phyloP scores from a whole-genome alignment of 2,888 invertebrate species.

The Drosophila peninsularis region DNA sequence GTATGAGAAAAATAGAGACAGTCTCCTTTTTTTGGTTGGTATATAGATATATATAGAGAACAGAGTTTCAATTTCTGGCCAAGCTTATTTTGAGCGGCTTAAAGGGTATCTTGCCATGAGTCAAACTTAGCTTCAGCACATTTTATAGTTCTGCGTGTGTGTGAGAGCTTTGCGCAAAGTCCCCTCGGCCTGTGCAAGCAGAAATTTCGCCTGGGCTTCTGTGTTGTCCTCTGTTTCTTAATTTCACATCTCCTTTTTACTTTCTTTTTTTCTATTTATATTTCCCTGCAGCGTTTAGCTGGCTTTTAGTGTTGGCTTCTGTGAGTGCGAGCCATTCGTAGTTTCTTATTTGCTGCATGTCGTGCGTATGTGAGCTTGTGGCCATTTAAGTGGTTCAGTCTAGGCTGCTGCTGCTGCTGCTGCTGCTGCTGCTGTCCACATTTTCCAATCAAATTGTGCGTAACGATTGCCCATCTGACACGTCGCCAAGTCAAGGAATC shows the following conservation, averaged over 20 bases:
- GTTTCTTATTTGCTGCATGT: constrained; percentile 37
- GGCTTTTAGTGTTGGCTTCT: constrained; percentile 32
- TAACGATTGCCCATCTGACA: constrained; percentile 43
- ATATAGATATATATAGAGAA: no score
- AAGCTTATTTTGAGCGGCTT: no score
- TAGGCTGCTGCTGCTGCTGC: constrained; percentile 1
- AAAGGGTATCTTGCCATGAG: background rate
- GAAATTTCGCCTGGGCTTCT: constrained; percentile 18
- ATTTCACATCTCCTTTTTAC: constrained; percentile 47
- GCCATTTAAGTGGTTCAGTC: constrained; percentile 41
- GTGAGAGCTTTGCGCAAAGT: constrained; percentile 34
- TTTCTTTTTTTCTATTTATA: constrained; percentile 7
- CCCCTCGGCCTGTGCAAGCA: constrained; percentile 25
- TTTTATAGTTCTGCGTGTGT: background rate
- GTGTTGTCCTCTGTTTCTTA: constrained; percentile 41
- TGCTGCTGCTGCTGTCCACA: constrained; percentile 1
- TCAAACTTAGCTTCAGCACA: background rate
- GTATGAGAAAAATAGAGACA: no score
- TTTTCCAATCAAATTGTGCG: constrained; percentile 60
- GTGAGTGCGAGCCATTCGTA: constrained; percentile 17
- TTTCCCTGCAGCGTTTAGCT: constrained; percentile 25
- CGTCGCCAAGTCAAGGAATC: constrained; percentile 40
- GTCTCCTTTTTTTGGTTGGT: no score
- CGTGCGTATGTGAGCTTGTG: constrained; percentile 55
- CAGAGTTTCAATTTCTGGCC: no score